A percentile compares a stretch with the other conserved stretches of the same genome.
phyloP scores from a whole-genome alignment of 2,888 invertebrate species.

The Phorcus lineatus region DNA sequence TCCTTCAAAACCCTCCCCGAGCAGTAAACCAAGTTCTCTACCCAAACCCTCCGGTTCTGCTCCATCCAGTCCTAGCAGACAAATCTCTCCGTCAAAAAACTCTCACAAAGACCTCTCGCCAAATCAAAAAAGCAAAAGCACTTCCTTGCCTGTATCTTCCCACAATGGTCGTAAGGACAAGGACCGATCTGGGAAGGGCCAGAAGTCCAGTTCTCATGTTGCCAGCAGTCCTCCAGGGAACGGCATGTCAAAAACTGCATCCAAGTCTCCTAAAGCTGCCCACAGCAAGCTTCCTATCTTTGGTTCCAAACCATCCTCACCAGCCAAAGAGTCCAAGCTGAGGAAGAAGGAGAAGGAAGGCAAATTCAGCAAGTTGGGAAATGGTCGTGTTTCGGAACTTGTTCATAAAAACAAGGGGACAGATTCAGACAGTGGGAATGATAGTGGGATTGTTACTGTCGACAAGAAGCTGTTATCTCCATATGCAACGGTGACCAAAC shows the following conservation, averaged over 20 bases:
- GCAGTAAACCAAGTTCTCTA: slow-evolving; percentile 29
- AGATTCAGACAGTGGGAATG: slow-evolving; percentile 74
- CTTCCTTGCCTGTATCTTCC: slow-evolving; percentile 29
- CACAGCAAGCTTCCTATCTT: slow-evolving; percentile 36
- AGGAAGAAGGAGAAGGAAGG: slow-evolving; percentile 67
- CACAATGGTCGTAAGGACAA: slow-evolving; percentile 27
- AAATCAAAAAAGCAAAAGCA: slow-evolving; percentile 32
- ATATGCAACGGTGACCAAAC: slow-evolving; percentile 75
- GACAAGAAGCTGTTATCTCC: slow-evolving; percentile 73
- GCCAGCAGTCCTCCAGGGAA: slow-evolving; percentile 29
- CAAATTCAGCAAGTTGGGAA: slow-evolving; percentile 43
- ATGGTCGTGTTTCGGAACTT: slow-evolving; percentile 45
- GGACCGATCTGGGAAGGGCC: slow-evolving; percentile 15
- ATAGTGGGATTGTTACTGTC: slow-evolving; percentile 70
- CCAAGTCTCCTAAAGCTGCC: slow-evolving; percentile 25
- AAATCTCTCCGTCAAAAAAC: slow-evolving; percentile 30
- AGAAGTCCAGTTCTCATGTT: slow-evolving; percentile 17
- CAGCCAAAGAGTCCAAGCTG: slow-evolving; percentile 56
- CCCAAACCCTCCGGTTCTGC: slow-evolving; percentile 33
- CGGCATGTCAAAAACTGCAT: slow-evolving; percentile 15
- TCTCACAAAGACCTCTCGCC: slow-evolving; percentile 26
- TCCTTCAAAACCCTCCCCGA: slow-evolving; percentile 54
- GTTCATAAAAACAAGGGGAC: slow-evolving; percentile 42
- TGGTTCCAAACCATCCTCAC: slow-evolving; percentile 29
- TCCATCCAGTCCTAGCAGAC: slow-evolving; percentile 37